Evolutionary conservation across 2,113 vertebrate species (phyloP), one percentile per base, ranked within the genome.

Genomic region (Tenebrosternarchus preto): DNA sequence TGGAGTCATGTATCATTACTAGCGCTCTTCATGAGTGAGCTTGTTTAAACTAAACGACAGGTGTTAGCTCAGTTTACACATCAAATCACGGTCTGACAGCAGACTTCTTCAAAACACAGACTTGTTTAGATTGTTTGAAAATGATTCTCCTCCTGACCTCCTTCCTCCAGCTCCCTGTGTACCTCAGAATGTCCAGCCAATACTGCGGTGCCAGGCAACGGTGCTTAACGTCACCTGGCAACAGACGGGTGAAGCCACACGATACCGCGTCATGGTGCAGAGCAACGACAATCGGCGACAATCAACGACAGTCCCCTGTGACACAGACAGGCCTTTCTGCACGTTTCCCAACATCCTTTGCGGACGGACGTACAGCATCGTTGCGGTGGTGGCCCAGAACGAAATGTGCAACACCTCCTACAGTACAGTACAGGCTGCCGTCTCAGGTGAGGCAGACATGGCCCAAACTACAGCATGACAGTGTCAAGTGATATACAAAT

Each of bases 211-310:
- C 80, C 85, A 80, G 39, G 84, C 87, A 2, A 90, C 88, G 2
- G 83, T 85, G 56, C 83, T 93, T 53, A 92, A 91, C 7, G 50
- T 94, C 6, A 92, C 91, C 63, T 94, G 93, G 93, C 59, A 85
- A 46, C 88, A 85, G 9, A 83, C 24, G 0, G 86, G 88, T 53
- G 59, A 85, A 39, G 84, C 87, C 29, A 22, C 64, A 0, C 17
- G 60, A 29, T 94, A 91, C 84, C 78, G 3, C 0, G 24, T 86
- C 57, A 82, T 82, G 0, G 84, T 91, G 73, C 56, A 33, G 36
- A 89, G 82, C 82, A 84, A 83, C 57, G 12, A 53, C 0, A 89
- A 88, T 29, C 33, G 86, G 0, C 3, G n/a, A n/a, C n/a, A n/a
- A n/a, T n/a, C n/a, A n/a, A n/a, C n/a, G n/a, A n/a, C 77, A 50